Percentiles rank a stretch among this genome's conserved stretches.
Conservation (phyloP, 2,113 vertebrate genomes). For the Labrus mixtus region DNA sequence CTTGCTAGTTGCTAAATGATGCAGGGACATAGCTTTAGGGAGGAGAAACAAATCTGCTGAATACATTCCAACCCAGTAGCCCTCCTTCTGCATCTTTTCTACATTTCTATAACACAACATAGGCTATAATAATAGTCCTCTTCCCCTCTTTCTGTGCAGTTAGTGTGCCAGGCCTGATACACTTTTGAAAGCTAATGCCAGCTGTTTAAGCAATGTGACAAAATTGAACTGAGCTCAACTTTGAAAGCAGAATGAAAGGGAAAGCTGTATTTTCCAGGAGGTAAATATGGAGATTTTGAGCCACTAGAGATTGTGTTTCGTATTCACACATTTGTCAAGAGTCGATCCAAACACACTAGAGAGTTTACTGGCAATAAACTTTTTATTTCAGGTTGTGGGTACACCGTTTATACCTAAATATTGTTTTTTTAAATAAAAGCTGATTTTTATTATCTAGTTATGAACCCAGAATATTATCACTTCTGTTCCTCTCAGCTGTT, state of each 20-base stretch:
- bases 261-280: constrained; percentile 8
- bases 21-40: constrained; percentile 36
- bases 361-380: background rate
- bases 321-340: constrained; percentile 3
- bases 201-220: constrained; percentile 15
- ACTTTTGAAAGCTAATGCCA: constrained; percentile 5
- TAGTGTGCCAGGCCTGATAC: constrained; percentile 11
- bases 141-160: constrained; percentile 12
- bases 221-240: constrained; percentile 16
- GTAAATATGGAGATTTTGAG: constrained; percentile 33
- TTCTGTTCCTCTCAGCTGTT: too few relatives aligned
- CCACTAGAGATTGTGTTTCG: constrained; percentile 18
- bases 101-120: constrained; percentile 46
- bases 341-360: constrained; percentile 5
- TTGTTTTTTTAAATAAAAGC: background rate
- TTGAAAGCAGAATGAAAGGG: constrained; percentile 30
- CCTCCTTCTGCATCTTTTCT: constrained; percentile 27
- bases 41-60: constrained; percentile 29
- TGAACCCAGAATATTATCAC: too few relatives aligned
- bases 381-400: constrained; percentile 3
- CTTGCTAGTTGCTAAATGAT: constrained; percentile 40
- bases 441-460: background rate
- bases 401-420: background rate
- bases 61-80: constrained; percentile 38
- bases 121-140: constrained; percentile 9